Percentiles rank a stretch among this genome's conserved stretches.
phyloP scores from a whole-genome alignment of 2,888 invertebrate genomes.

The Ophioninae sp. region DNA sequence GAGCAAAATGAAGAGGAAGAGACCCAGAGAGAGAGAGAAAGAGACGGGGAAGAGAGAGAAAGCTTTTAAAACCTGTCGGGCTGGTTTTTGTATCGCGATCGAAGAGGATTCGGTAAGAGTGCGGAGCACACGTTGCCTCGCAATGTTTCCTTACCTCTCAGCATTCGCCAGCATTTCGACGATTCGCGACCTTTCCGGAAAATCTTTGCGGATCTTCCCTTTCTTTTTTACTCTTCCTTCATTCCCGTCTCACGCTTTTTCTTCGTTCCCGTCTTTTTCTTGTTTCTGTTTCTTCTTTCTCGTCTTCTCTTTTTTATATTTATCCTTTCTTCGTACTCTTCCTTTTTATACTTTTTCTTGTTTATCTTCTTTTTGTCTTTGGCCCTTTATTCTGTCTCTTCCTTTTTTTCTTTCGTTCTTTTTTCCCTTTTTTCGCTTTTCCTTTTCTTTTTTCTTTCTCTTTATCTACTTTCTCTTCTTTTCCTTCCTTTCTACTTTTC shows the following conservation, averaged over 20 bases:
- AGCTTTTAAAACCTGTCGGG: constrained; percentile 74
- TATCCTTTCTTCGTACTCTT: no score
- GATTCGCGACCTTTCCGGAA: constrained; percentile 23
- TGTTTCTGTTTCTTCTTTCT: no score
- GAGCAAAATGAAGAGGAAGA: constrained; percentile 35
- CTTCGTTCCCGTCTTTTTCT: no score
- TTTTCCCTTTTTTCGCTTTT: no score
- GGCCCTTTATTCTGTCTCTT: no score
- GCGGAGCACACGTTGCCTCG: constrained; percentile 1
- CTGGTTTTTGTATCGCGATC: constrained; percentile 65
- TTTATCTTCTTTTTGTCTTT: no score
- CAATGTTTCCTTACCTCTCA: constrained; percentile 29
- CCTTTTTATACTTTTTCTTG: no score
- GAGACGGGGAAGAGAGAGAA: constrained; percentile 34
- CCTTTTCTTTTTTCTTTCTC: no score
- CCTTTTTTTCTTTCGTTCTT: no score
- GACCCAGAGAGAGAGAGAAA: constrained; percentile 7
- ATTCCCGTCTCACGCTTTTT: background rate
- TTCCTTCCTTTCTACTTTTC: no score
- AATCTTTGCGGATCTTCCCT: background rate
- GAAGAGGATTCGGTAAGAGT: constrained; percentile 43
- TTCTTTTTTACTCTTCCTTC: background rate
- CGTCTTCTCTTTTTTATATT: no score
- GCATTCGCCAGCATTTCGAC: constrained; percentile 31
- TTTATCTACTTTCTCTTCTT: no score